Base-by-base conservation (phyloP, 2,113 vertebrate genomes). In the Astur gentilis region DNA sequence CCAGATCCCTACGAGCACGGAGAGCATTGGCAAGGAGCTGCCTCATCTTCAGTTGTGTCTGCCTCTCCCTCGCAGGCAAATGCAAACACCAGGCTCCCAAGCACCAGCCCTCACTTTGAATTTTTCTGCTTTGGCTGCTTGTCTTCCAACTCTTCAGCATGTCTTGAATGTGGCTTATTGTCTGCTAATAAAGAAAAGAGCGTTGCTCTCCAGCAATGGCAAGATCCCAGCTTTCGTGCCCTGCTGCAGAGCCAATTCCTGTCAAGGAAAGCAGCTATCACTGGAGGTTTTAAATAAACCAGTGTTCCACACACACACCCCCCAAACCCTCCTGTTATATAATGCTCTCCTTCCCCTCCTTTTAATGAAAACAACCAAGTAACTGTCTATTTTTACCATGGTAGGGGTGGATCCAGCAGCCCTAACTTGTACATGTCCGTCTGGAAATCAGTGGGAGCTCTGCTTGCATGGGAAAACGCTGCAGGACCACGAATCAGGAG, bases 161-260 rank as follows among this genome's bases (percentile, higher is more conserved):
- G 94, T 93, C 91, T 87, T 97, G 97, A 97, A 96, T 97, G 75
- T 90, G 91, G 79, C 66, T 93, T 83, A 95, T 96, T 97, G 96
- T 97, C 90, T 12, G 6, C 57, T 95, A 93, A 97, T 91, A 94
- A 93, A 95, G 86, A 94, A 95, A 96, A 97, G 92, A 92, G 83
- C 3, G 1, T 42, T 92, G 73, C 80, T 91, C 90, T 96, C 91
- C 94, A 94, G 93, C 79, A 87, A 76, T 90, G 89, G 95, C 87
- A 95, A 49, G 81, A 58, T 92, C 93, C 89, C 95, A 97, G 88
- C 79, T 96, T 97, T 95, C 62, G 8, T 94, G 92, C 64, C 67
- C 85, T 66, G 88, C 79, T 90, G 54, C 75, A 66, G 85, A 89
- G 92, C 95, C 96, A 93, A 14, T 70, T 94, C 60, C 76, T 52